These are phyloP conservation scores for Carassius carassius DNA, from an alignment of 2,113 vertebrate species.

Conservation along the genomic window DNA sequence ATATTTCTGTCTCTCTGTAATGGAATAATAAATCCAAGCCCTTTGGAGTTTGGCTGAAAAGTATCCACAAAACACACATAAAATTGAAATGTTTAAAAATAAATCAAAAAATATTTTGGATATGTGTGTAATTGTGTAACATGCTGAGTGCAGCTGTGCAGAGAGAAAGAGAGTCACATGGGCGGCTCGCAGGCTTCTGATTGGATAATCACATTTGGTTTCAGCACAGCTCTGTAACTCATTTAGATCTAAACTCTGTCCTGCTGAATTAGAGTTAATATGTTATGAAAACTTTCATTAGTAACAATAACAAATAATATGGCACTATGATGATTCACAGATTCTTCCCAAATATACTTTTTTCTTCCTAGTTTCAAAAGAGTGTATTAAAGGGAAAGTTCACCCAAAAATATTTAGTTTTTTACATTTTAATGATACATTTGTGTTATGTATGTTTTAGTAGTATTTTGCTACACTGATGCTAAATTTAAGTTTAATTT, in stretches of 20 bases:
- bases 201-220: slow-evolving; percentile 4
- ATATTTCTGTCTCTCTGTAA: not conserved
- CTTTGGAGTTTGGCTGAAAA: not conserved
- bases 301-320: slow-evolving; percentile 6
- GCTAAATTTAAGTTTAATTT: no score
- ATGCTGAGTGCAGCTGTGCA: not conserved
- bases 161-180: slow-evolving; percentile 5
- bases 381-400: not conserved
- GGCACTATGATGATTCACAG: not conserved
- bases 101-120: not conserved
- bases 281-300: not conserved
- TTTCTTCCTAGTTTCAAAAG: not conserved
- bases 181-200: not conserved
- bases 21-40: not conserved
- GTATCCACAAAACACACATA: not conserved
- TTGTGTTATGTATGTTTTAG: not conserved
- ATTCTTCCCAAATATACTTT: not conserved
- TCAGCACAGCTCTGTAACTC: not conserved
- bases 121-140: no score
- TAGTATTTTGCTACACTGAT: not conserved
- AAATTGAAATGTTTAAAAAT: slow-evolving; percentile 16
- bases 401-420: not conserved
- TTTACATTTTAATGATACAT: no score
- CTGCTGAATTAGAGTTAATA: not conserved
- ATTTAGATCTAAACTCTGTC: slow-evolving; percentile 5